phyloP scores from a whole-genome alignment of 2,888 invertebrate species.

The Cyaniris semiargus region DNA sequence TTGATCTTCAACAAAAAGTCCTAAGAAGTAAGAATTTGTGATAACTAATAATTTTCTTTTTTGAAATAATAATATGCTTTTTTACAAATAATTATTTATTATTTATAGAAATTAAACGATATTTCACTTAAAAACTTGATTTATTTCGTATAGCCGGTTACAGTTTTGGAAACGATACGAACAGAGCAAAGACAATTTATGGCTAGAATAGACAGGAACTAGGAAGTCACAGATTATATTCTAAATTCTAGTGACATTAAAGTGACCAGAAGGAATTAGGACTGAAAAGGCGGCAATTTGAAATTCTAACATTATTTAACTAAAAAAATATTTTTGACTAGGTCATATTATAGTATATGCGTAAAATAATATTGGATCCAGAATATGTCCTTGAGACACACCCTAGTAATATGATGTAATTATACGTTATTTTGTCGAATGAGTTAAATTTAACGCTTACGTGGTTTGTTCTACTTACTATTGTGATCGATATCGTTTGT shows the following conservation, averaged over 20 bases:
- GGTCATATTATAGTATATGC: neutral
- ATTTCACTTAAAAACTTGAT: no score
- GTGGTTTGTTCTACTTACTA: slow-evolving; percentile 7
- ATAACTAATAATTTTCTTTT: neutral
- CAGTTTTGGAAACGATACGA: no score
- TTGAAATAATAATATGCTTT: neutral
- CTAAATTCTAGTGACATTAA: no score
- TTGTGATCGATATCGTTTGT: neutral
- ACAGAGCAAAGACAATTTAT: no score
- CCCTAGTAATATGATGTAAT: slow-evolving; percentile 2
- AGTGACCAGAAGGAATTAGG: no score
- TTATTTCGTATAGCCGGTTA: no score
- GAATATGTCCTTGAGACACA: slow-evolving; percentile 3
- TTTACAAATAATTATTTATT: neutral
- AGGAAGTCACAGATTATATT: no score
- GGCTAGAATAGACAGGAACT: no score
- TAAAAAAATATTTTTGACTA: neutral
- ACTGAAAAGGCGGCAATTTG: no score
- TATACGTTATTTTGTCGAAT: neutral
- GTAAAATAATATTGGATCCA: neutral
- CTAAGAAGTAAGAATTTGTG: neutral
- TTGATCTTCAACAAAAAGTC: neutral
- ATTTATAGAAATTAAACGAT: no score
- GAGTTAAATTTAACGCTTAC: neutral
- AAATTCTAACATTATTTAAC: neutral